phyloP scores from a whole-genome alignment of 1,140 invertebrate species.

The Ceratitis capitata region DNA sequence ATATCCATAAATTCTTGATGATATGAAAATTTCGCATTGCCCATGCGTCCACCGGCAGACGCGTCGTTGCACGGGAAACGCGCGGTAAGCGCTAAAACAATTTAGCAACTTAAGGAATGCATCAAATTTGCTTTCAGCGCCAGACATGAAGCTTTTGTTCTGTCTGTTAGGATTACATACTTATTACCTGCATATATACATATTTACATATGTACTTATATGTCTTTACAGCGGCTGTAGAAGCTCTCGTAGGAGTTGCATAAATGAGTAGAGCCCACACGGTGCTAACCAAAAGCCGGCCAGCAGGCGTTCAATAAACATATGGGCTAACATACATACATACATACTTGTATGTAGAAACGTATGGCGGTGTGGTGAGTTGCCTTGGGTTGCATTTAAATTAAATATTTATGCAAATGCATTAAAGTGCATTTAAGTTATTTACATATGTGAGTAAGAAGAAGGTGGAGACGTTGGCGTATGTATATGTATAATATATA shows the following conservation, averaged over 20 bases:
- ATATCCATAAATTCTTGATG: neutral
- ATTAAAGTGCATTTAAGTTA: conserved; percentile 29
- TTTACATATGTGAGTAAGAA: conserved; percentile 1
- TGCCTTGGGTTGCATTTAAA: conserved; percentile 35
- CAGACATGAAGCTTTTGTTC: neutral
- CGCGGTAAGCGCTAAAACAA: neutral
- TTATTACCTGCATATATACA: no score
- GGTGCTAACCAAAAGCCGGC: neutral
- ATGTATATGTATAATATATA: neutral
- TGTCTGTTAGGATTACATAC: no score
- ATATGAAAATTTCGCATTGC: neutral
- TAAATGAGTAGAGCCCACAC: neutral
- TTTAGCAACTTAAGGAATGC: neutral
- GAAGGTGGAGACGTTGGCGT: neutral
- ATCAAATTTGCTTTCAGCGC: neutral
- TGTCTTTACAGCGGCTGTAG: neutral
- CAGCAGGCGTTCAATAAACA: neutral
- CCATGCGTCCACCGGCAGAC: neutral
- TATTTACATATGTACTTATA: neutral
- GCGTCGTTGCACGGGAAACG: neutral
- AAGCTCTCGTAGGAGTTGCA: neutral
- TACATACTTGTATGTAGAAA: neutral
- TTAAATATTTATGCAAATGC: conserved; percentile 31
- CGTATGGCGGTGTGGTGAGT: neutral
- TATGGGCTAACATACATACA: no score